A percentile compares a stretch with the other conserved stretches of the same genome.
Conservation (phyloP, 2,797 vertebrate genomes). For the Poecilia velifera region DNA sequence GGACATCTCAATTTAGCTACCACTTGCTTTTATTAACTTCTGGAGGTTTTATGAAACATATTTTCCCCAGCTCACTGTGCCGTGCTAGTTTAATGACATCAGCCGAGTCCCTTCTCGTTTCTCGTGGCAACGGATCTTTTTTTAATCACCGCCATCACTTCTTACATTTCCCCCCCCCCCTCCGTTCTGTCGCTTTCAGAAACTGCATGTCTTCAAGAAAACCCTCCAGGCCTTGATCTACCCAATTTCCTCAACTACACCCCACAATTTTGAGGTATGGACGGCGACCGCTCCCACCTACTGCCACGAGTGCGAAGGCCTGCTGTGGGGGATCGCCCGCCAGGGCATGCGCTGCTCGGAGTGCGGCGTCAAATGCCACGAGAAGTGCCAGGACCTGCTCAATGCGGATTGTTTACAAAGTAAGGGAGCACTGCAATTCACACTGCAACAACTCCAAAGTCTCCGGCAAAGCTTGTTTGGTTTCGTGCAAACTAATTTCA, state of each 20-base stretch:
- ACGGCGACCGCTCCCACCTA: conserved; percentile 97
- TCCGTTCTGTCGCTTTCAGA: conserved; percentile 75
- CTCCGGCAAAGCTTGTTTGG: background rate
- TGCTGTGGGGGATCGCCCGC: conserved; percentile 97
- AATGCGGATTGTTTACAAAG: conserved; percentile 98
- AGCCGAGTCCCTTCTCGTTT: background rate
- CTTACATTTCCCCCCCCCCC: background rate
- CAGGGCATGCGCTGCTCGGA: conserved; percentile 97
- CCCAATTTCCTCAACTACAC: conserved; percentile 96
- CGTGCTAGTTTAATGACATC: conserved; percentile 21
- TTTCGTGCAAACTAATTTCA: conserved; percentile 8
- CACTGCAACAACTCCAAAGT: background rate
- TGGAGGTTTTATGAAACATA: conserved; percentile 26
- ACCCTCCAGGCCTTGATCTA: conserved; percentile 97
- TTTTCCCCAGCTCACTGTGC: conserved; percentile 5
- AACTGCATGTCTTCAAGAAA: conserved; percentile 96
- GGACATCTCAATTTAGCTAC: conserved; percentile 24
- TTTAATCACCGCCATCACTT: background rate
- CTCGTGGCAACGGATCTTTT: background rate
- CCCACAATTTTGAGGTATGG: conserved; percentile 98
- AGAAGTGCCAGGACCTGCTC: conserved; percentile 98
- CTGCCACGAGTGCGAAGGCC: conserved; percentile 97
- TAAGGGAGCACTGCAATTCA: conserved; percentile 73
- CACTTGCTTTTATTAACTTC: conserved; percentile 40
- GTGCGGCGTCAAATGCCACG: conserved; percentile 97